These are phyloP conservation scores for Papilio aristodemus DNA, from an alignment of 1,140 invertebrate genomes.

Conservation along the genomic window DNA sequence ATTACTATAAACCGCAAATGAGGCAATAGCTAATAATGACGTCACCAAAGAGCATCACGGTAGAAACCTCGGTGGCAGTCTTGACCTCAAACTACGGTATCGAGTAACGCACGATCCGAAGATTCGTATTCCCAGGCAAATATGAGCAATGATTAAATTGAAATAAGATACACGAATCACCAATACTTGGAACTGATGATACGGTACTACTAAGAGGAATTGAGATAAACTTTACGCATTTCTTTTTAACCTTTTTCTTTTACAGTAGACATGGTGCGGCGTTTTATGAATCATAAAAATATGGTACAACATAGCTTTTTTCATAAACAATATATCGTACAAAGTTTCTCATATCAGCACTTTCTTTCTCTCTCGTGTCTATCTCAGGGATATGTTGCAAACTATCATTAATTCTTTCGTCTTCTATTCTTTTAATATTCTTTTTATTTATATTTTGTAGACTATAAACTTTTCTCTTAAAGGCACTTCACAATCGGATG, in stretches of 20 bases:
- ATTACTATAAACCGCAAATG: constrained; percentile 1
- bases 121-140: constrained; percentile 16
- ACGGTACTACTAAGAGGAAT: not conserved
- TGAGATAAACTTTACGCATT: not conserved
- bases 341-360: too few relatives aligned
- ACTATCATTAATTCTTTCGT: too few relatives aligned
- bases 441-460: too few relatives aligned
- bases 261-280: too few relatives aligned
- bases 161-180: not conserved
- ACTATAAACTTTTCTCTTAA: too few relatives aligned
- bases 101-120: constrained; percentile 21
- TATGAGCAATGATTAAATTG: constrained; percentile 17
- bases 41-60: not conserved
- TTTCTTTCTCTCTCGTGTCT: too few relatives aligned
- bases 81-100: constrained; percentile 20
- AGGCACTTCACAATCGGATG: too few relatives aligned
- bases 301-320: too few relatives aligned
- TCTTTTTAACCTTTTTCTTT: not conserved
- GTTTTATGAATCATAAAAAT: too few relatives aligned
- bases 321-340: too few relatives aligned
- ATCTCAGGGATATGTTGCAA: too few relatives aligned
- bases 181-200: not conserved
- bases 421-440: too few relatives aligned
- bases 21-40: not conserved
- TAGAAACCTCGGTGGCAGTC: not conserved